Conservation (phyloP, 1,140 invertebrate genomes). For the Cydia splendana region DNA sequence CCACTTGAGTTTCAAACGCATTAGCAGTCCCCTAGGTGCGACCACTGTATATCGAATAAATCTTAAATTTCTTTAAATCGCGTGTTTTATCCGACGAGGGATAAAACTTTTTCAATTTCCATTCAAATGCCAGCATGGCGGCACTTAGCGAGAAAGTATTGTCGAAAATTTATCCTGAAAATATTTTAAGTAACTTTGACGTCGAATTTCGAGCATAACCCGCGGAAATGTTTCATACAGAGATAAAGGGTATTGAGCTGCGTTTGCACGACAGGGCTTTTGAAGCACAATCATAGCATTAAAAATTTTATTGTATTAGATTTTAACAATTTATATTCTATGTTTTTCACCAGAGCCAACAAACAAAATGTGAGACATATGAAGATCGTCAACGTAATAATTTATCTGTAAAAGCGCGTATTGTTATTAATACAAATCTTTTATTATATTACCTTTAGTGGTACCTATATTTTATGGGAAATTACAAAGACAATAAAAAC, state of each 20-base stretch:
- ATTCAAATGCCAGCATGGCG: constrained; percentile 60
- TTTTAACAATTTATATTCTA: neutral
- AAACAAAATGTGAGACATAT: neutral
- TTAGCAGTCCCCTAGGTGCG: neutral
- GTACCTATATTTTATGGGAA: no score
- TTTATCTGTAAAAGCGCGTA: no score
- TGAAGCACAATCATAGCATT: neutral
- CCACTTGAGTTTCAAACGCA: neutral
- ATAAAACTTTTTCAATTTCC: constrained; percentile 74
- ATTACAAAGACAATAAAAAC: no score
- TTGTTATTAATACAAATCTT: no score
- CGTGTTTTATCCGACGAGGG: constrained; percentile 57
- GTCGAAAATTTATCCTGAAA: constrained; percentile 39
- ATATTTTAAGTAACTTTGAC: constrained; percentile 28
- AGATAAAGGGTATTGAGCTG: neutral
- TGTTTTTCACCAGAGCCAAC: neutral
- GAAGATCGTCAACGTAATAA: no score
- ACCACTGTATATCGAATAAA: constrained; percentile 29
- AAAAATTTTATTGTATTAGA: neutral
- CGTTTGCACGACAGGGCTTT: neutral
- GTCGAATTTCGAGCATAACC: constrained; percentile 2
- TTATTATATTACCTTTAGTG: no score
- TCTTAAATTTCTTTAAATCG: constrained; percentile 53
- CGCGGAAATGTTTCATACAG: constrained; percentile 7
- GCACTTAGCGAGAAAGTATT: constrained; percentile 62